Conservation (phyloP, 2,888 invertebrate genomes). For the Polymixis flavicincta region DNA sequence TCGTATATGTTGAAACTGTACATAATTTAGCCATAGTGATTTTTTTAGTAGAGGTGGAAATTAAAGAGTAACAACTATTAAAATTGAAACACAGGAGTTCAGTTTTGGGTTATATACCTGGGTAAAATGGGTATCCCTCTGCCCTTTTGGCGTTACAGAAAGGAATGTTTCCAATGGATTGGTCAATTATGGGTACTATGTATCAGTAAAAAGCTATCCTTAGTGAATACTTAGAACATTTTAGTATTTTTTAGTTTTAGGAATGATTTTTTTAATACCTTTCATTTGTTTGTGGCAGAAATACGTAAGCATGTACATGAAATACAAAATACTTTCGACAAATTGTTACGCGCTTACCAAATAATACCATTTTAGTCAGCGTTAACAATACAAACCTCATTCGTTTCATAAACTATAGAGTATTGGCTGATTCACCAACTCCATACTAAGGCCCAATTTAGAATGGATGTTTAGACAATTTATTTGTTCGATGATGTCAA, state of each 20-base stretch:
- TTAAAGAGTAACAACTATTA: not conserved
- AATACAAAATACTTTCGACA: not conserved
- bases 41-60: not conserved
- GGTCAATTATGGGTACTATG: not conserved
- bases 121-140: not conserved
- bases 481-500: slow-evolving; percentile 36
- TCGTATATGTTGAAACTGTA: slow-evolving; percentile 4
- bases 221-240: not conserved
- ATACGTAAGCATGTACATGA: not conserved
- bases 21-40: slow-evolving; percentile 9
- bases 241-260: not conserved
- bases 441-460: slow-evolving; percentile 26
- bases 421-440: slow-evolving; percentile 36
- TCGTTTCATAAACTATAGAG: slow-evolving; percentile 8
- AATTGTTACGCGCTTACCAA: not conserved
- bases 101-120: not conserved
- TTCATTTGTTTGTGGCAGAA: not conserved
- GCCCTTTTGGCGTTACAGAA: not conserved
- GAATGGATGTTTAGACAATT: slow-evolving; percentile 41
- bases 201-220: not conserved
- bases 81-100: not conserved
- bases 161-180: not conserved
- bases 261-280: not conserved
- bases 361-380: not conserved
- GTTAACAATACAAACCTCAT: slow-evolving; percentile 8